Evolutionary conservation across 2,888 invertebrate genomes (phyloP).

Genomic region (Brachyptera risi): DNA sequence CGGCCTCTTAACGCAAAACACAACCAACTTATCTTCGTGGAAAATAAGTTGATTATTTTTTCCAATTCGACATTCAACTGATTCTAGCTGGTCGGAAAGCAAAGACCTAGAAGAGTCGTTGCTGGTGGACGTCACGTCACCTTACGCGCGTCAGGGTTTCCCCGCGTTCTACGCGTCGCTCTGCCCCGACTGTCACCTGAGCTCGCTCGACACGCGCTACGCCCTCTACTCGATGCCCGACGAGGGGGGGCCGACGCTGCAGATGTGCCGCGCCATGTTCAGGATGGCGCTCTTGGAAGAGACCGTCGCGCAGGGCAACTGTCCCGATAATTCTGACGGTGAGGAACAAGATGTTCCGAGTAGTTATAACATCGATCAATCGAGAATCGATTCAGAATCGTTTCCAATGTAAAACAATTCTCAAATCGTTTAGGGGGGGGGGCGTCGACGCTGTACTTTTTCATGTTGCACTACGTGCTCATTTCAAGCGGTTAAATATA

Average conservation of each 20-base stretch:
- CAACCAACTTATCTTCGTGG: too few species aligned
- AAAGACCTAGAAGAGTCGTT: slow-evolving; percentile 13
- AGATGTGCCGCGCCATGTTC: slow-evolving; percentile 43
- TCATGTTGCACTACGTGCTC: too few species aligned
- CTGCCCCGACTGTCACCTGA: slow-evolving; percentile 40
- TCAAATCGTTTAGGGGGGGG: too few species aligned
- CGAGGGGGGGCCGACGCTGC: slow-evolving; percentile 40
- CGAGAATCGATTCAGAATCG: too few species aligned
- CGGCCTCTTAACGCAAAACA: too few species aligned
- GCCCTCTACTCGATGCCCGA: slow-evolving; percentile 43
- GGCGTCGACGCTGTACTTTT: too few species aligned
- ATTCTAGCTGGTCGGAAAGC: slow-evolving; percentile 7
- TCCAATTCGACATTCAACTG: too few species aligned
- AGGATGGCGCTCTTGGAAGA: slow-evolving; percentile 44
- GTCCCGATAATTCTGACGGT: slow-evolving; percentile 12
- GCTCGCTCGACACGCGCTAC: slow-evolving; percentile 43
- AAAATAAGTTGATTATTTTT: too few species aligned
- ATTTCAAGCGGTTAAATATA: too few species aligned
- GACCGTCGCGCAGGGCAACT: slow-evolving; percentile 39
- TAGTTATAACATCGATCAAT: too few species aligned
- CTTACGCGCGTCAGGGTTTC: slow-evolving; percentile 40
- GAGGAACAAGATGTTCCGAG: too few species aligned
- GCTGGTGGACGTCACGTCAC: slow-evolving; percentile 1
- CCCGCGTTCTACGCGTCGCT: slow-evolving; percentile 45
- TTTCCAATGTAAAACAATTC: too few species aligned